Evolutionary conservation across 2,888 invertebrate species (phyloP), one percentile per base, ranked within the genome.

Genomic region (Tachina grossa): DNA sequence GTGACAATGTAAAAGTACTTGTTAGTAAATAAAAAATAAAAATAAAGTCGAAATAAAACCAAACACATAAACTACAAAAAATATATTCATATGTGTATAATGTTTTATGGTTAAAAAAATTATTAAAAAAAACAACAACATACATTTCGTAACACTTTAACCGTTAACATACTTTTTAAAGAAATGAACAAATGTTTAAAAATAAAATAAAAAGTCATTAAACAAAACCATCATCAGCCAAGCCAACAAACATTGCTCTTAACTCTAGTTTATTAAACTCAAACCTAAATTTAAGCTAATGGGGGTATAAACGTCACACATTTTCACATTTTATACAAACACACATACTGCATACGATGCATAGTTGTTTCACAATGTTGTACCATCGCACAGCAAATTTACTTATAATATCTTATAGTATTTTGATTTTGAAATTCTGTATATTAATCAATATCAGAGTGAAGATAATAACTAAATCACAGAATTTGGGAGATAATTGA

Each of bases 161-260:
- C 82, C 57, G 82, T 85, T 85, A 85, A 82, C 82, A 85, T 47
- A 85, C 76, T 77, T 85, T 84, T 83, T 53, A 84, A 79, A 75
- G 69, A 78, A 78, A 63, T 75, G 53, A 75, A 69, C 53, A 69
- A 68, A 80, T 43, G 59, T 16, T 66, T 76, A 53, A 79, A 68
- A 31, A 22, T 14, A 51, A 82, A 69, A 22, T 41, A 69, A 68
- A 45, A 49, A 61, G 63, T 43, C 76, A 76, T 57, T 65, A 76
- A 82, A 76, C 53, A n/a, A 71, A 77, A 76, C 63, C 81, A 75
- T 61, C 81, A 68, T 61, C 81, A 68, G 68, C 68, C 61, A 69
- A 31, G 63, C n/a, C 53, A 53, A n/a, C 19, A 53, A 51, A 74
- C 39, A 59, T 55, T 9, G 53, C 43, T 61, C 31, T 68, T 31